phyloP scores from a whole-genome alignment of 2,888 invertebrate species.

The Dryadula phaetusa region DNA sequence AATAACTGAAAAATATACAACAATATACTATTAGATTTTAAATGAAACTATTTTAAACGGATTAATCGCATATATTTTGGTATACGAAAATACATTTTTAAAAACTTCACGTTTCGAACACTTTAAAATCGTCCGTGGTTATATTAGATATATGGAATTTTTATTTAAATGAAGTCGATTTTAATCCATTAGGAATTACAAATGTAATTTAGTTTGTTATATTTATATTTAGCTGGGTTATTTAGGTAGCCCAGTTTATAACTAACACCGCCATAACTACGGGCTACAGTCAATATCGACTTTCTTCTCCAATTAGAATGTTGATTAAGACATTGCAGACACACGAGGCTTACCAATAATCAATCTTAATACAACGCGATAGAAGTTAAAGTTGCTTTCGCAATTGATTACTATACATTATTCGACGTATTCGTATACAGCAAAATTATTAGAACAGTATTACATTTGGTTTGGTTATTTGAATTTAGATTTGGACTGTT shows the following conservation, averaged over 20 bases:
- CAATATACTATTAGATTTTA: too few species aligned
- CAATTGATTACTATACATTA: not conserved
- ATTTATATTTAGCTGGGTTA: slow-evolving; percentile 18
- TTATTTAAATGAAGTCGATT: too few species aligned
- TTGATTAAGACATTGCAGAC: slow-evolving; percentile 35
- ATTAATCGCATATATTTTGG: too few species aligned
- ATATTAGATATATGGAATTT: too few species aligned
- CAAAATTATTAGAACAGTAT: slow-evolving; percentile 18
- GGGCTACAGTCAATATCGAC: slow-evolving; percentile 25
- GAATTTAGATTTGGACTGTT: slow-evolving; percentile 15
- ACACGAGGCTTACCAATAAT: slow-evolving; percentile 17
- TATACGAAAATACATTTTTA: too few species aligned
- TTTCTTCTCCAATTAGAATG: slow-evolving; percentile 38
- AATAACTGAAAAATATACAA: too few species aligned
- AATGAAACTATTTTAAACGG: too few species aligned
- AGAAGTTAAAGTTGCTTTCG: slow-evolving; percentile 16
- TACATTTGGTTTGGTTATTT: slow-evolving; percentile 14
- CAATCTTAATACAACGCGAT: slow-evolving; percentile 1
- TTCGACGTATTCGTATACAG: slow-evolving; percentile 8
- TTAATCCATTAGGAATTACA: not conserved
- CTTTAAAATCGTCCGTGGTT: too few species aligned
- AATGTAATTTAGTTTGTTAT: slow-evolving; percentile 13
- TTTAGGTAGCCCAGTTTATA: slow-evolving; percentile 34
- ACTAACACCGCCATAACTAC: slow-evolving; percentile 22
- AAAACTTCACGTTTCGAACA: too few species aligned